Percentiles rank a stretch among this genome's conserved stretches.
These are phyloP conservation scores for Diuraphis noxia DNA, from an alignment of 1,140 invertebrate species.

Conservation along the genomic window DNA sequence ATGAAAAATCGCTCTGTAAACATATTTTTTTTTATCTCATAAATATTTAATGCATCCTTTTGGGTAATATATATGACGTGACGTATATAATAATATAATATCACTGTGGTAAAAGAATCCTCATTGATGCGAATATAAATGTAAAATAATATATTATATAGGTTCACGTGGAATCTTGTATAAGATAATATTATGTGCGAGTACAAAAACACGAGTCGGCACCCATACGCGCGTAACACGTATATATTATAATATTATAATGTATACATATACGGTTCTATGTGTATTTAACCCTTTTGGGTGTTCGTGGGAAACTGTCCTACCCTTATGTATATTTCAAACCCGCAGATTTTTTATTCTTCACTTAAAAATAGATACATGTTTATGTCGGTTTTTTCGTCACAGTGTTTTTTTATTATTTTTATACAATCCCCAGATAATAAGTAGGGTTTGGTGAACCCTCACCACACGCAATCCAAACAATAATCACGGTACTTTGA, in stretches of 20 bases:
- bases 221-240: not conserved
- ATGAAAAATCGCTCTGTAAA: not conserved
- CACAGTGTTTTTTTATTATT: not conserved
- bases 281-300: conserved; percentile 34
- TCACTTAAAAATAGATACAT: conserved; percentile 32
- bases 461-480: not conserved
- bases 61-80: not conserved
- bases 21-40: not conserved
- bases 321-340: conserved; percentile 18
- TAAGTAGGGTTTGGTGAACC: not conserved
- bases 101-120: not conserved
- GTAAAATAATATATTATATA: not conserved
- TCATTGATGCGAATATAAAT: conserved; percentile 6
- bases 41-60: not conserved
- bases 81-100: not conserved
- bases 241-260: not conserved
- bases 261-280: not conserved
- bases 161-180: not conserved
- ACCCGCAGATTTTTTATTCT: conserved; percentile 33
- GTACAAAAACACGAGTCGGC: conserved; percentile 16
- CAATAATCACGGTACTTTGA: conserved; percentile 8
- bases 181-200: not conserved
- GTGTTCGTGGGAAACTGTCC: conserved; percentile 12
- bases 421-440: not conserved
- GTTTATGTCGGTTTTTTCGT: conserved; percentile 15